These are phyloP conservation scores for Malacosoma neustria DNA, from an alignment of 2,888 invertebrate genomes.

Conservation along the genomic window DNA sequence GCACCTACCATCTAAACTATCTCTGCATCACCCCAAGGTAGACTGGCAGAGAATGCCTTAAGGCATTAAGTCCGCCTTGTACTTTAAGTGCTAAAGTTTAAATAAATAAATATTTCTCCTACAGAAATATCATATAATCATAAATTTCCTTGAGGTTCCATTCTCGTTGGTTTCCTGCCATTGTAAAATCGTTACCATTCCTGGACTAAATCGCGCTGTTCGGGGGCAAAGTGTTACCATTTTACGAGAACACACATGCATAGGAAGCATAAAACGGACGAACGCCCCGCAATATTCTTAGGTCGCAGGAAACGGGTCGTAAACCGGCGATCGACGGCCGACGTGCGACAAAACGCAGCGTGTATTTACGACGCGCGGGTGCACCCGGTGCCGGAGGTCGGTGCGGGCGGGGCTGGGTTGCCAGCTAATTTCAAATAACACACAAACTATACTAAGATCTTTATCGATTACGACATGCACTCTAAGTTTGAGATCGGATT, in stretches of 20 bases:
- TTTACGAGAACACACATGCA: background rate
- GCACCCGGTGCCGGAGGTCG: constrained; percentile 17
- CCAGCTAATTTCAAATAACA: too few species aligned
- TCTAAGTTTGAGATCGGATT: too few species aligned
- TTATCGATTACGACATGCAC: too few species aligned
- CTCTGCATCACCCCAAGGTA: too few species aligned
- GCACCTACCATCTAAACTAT: too few species aligned
- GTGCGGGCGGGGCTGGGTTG: constrained; percentile 9
- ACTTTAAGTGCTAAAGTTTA: too few species aligned
- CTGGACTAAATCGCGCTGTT: background rate
- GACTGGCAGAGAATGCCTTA: too few species aligned
- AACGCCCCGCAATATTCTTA: constrained; percentile 23
- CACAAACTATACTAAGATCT: too few species aligned
- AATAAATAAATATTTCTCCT: too few species aligned
- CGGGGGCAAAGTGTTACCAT: background rate
- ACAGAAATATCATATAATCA: too few species aligned
- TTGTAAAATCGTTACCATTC: background rate
- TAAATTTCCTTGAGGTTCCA: background rate
- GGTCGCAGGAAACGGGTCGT: constrained; percentile 39
- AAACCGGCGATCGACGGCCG: constrained; percentile 28
- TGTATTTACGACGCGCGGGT: constrained; percentile 25
- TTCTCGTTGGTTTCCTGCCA: background rate
- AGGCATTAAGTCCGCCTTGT: too few species aligned
- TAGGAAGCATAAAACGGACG: background rate
- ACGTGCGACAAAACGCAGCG: constrained; percentile 16